A percentile compares a stretch with the other conserved stretches of the same genome.
Evolutionary conservation across 2,888 invertebrate species (phyloP).

Genomic region (Chirona hameri): DNA sequence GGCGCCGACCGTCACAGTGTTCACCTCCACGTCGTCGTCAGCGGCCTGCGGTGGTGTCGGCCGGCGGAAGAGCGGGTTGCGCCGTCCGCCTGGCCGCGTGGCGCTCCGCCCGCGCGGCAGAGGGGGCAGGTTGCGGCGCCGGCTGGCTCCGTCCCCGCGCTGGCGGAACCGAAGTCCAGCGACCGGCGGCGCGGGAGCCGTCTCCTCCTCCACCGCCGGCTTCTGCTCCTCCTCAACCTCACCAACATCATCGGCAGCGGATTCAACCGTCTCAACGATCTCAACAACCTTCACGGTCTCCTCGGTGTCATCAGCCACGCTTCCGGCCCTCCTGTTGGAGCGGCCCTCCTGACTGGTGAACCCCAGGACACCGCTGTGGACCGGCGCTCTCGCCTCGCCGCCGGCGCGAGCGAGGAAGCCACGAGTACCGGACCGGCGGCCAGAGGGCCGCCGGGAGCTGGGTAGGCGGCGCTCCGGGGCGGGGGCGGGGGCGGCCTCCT

Average conservation of each 20-base stretch:
- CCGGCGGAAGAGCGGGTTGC: background rate
- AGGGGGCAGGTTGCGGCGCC: background rate
- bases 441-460: background rate
- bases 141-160: background rate
- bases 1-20: background rate
- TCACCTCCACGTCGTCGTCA: background rate
- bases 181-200: background rate
- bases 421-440: background rate
- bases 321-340: background rate
- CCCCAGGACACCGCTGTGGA: background rate
- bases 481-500: too few species aligned
- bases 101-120: slow-evolving; percentile 1
- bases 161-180: background rate
- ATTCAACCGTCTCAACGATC: background rate
- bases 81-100: background rate
- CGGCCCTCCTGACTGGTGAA: background rate
- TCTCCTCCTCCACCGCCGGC: background rate
- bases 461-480: too few species aligned
- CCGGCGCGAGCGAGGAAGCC: background rate
- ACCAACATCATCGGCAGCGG: background rate
- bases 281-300: background rate
- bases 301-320: background rate
- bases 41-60: background rate
- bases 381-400: background rate
- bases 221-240: background rate